Base-by-base conservation (phyloP, 1,140 invertebrate species). In the Papilio xuthus region DNA sequence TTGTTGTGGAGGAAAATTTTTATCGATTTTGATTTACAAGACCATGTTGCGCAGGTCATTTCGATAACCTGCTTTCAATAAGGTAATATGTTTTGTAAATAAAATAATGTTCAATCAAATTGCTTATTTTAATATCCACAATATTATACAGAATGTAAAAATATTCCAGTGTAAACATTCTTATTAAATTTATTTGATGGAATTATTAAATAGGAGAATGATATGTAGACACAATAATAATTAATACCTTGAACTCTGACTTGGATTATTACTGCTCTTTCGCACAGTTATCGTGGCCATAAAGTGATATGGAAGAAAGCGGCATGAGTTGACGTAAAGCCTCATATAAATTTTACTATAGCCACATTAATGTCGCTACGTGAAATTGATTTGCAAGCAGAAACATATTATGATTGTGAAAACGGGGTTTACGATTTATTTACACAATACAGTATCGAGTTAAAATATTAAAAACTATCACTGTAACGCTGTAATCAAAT, bases 381-480 rank as follows among this genome's bases (percentile, higher is more conserved):
- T 92, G 91, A 94, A 94, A 94, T 94, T 93, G 92, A 94, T 94
- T 94, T 94, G 91, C 92, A 89, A 84, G 87, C 91, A 91, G 92
- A 92, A 94, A 94, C 90, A 92, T 94, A 94, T 94, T 93, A 93
- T 91, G 91, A 92, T 94, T 94, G 91, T 92, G 92, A 92, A 94
- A 94, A 94, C 85, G 87, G 89, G 92, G 92, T 94, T 94, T 94
- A 94, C 92, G 91, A 90, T 93, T 93, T 94, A 94, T 94, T 94
- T 92, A 90, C 90, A 91, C 91, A 92, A 89, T 86, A 90, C 90
- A 81, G 91, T 91, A 92, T 90, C 88, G 86, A 89, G 84, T 90
- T 86, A 63, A 85, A 89, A 88, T 87, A 91, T 88, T 88, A 88
- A 86, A 87, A 89, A 90, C 88, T 91, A 88, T 92, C 90, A 90